These are phyloP conservation scores for Chymomyza costata DNA, from an alignment of 1,140 invertebrate species.

Conservation along the genomic window DNA sequence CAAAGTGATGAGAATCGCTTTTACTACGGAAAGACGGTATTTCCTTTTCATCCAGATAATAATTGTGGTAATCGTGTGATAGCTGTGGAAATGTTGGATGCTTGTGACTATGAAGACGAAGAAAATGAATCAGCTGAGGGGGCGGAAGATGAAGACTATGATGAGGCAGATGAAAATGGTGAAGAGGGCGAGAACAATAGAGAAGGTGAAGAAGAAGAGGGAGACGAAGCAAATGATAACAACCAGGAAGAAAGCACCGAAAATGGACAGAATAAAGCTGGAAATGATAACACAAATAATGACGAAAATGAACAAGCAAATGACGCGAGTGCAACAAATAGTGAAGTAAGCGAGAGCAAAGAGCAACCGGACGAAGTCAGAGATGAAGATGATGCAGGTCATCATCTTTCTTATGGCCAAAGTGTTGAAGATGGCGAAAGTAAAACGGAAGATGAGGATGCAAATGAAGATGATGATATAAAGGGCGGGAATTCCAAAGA, in stretches of 20 bases:
- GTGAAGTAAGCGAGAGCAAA: too few species aligned
- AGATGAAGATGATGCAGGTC: too few species aligned
- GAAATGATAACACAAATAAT: not conserved
- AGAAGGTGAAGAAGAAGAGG: conserved; percentile 1
- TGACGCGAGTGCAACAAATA: too few species aligned
- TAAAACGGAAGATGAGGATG: conserved; percentile 2
- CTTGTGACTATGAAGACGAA: conserved; percentile 46
- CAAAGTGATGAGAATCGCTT: conserved; percentile 57
- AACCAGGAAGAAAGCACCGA: not conserved
- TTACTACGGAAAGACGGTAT: conserved; percentile 55
- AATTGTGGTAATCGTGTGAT: conserved; percentile 71
- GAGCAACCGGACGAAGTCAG: too few species aligned
- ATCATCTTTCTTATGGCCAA: too few species aligned
- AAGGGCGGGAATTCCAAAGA: not conserved
- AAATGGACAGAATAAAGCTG: not conserved
- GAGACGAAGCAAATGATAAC: not conserved
- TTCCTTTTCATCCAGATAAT: conserved; percentile 70
- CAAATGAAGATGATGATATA: not conserved
- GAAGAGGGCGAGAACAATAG: not conserved
- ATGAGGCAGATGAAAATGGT: not conserved
- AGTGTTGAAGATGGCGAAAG: conserved; percentile 3
- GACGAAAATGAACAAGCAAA: not conserved
- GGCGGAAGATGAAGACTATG: conserved; percentile 2
- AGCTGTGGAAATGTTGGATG: conserved; percentile 53
- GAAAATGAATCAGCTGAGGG: conserved; percentile 6